A percentile compares a stretch with the other conserved stretches of the same genome.
Evolutionary conservation across 2,888 invertebrate genomes (phyloP).

Genomic region (Mimumesa dahlbomi): DNA sequence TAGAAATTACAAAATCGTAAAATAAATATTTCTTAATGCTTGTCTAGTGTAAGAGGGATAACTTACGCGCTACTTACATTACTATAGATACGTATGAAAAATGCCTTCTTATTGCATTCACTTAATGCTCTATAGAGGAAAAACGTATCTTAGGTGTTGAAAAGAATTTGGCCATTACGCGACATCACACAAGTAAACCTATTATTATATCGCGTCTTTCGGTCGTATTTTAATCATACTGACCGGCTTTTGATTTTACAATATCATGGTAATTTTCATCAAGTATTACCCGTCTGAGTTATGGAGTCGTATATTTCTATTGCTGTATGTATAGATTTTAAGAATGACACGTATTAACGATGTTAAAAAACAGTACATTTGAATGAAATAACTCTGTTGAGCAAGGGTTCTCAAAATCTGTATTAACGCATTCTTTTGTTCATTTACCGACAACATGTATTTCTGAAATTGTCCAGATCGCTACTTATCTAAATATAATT

Average conservation of each 20-base stretch:
- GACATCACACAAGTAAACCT: background rate
- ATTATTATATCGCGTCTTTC: background rate
- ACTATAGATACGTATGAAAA: background rate
- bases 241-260: conserved; percentile 3
- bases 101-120: background rate
- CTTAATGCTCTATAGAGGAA: background rate
- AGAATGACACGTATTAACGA: background rate
- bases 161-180: background rate
- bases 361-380: background rate
- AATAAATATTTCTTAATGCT: background rate
- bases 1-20: conserved; percentile 4
- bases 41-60: background rate
- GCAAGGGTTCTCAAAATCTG: conserved; percentile 45
- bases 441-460: no score
- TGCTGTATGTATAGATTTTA: conserved; percentile 2
- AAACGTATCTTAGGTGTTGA: no score
- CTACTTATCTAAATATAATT: background rate
- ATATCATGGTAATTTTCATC: background rate
- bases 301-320: conserved; percentile 8
- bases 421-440: no score
- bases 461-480: background rate
- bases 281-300: background rate
- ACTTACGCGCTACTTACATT: conserved; percentile 1
- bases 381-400: conserved; percentile 31
- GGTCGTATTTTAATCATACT: background rate